Percentiles rank a stretch among this genome's conserved stretches.
These are phyloP conservation scores for Bucorvus abyssinicus DNA, from an alignment of 2,797 vertebrate species.

Conservation along the genomic window DNA sequence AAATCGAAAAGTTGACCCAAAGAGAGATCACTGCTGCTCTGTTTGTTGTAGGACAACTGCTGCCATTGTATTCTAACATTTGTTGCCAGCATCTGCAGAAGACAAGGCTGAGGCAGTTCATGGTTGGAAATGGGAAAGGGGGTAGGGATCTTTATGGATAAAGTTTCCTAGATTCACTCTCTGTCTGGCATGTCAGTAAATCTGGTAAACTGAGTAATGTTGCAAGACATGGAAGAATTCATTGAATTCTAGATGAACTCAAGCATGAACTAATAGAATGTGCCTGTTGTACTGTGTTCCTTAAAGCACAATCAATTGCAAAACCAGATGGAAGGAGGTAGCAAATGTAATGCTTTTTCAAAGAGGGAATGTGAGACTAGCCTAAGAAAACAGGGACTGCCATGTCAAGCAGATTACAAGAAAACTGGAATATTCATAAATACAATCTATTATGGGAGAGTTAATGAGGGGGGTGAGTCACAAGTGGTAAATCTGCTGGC, in stretches of 20 bases:
- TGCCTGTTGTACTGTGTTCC: neutral
- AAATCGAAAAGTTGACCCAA: neutral
- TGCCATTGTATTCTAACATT: fast-evolving
- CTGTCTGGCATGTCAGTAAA: neutral
- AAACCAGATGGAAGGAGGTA: neutral
- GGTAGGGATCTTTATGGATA: neutral
- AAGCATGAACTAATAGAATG: neutral
- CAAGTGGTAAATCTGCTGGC: neutral
- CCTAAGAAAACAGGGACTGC: neutral
- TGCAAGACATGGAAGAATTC: neutral
- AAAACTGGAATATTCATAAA: neutral
- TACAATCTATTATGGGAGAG: neutral
- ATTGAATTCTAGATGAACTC: neutral
- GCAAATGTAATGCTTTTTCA: neutral
- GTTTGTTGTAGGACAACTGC: neutral
- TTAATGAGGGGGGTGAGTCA: neutral
- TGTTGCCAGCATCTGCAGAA: fast-evolving
- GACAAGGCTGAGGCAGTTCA: neutral
- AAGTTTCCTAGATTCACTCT: neutral
- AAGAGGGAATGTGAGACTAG: neutral
- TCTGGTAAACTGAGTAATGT: neutral
- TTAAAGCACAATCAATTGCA: neutral
- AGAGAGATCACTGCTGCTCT: fast-evolving
- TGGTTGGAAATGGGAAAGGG: neutral
- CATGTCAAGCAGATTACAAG: neutral